Evolutionary conservation across 1,140 invertebrate species (phyloP).

Genomic region (Muscidifurax raptorellus): DNA sequence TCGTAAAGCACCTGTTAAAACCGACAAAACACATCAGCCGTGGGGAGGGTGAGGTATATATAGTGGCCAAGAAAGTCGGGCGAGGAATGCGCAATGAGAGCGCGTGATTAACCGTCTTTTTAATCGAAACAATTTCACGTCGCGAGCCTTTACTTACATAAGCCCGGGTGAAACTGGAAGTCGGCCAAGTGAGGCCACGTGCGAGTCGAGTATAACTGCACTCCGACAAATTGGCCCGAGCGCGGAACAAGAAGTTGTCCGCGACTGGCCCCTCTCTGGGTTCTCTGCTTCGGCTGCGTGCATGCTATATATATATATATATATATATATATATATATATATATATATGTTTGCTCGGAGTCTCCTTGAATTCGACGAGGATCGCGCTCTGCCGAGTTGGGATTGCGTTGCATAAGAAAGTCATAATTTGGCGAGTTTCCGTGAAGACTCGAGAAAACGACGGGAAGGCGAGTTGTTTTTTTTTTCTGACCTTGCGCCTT

Average conservation of each 20-base stretch:
- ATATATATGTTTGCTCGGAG: background rate
- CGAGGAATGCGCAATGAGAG: background rate
- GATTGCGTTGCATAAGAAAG: background rate
- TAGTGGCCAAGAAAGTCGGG: background rate
- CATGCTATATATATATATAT: too few relatives aligned
- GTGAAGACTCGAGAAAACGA: background rate
- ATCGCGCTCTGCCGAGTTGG: background rate
- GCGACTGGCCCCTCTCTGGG: background rate
- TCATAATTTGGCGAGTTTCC: constrained; percentile 4
- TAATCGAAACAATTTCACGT: constrained; percentile 47
- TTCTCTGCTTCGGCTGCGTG: background rate
- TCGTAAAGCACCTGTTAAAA: constrained; percentile 4
- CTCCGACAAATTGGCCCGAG: constrained; percentile 43
- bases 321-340: too few relatives aligned
- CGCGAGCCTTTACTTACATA: background rate
- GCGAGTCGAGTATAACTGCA: constrained; percentile 14
- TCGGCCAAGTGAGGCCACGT: constrained; percentile 36
- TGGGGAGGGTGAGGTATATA: background rate
- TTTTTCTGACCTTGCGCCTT: background rate
- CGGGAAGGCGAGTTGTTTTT: background rate
- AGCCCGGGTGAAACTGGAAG: constrained; percentile 21
- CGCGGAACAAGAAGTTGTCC: background rate
- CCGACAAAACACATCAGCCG: background rate
- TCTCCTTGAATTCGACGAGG: constrained; percentile 7
- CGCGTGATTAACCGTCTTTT: constrained; percentile 44